phyloP scores from a whole-genome alignment of 2,888 invertebrate genomes.

The Callosobruchus maculatus region DNA sequence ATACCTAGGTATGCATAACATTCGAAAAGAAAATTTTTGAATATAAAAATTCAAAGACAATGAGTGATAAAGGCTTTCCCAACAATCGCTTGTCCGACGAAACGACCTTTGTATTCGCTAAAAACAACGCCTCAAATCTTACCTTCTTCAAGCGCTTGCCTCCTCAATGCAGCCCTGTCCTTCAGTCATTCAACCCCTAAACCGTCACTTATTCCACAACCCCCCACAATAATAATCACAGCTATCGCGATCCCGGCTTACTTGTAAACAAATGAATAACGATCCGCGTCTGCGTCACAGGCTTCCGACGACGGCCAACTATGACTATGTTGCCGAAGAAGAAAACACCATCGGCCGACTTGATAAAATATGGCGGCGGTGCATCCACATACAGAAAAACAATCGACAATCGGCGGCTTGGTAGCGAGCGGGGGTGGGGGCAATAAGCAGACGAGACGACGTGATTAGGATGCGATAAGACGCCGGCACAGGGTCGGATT shows the following conservation, averaged over 20 bases:
- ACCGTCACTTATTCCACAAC: not conserved
- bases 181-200: not conserved
- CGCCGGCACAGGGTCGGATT: not conserved
- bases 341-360: not conserved
- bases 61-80: too few species aligned
- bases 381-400: not conserved
- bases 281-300: not conserved
- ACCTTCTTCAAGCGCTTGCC: not conserved
- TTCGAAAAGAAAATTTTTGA: too few species aligned
- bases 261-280: not conserved
- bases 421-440: not conserved
- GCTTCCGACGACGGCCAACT: not conserved
- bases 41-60: too few species aligned
- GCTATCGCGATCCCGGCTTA: not conserved
- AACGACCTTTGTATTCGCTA: too few species aligned
- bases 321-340: not conserved
- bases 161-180: not conserved
- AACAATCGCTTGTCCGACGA: too few species aligned
- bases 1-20: too few species aligned
- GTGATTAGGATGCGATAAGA: not conserved
- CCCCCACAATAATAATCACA: not conserved
- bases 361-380: not conserved
- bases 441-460: not conserved
- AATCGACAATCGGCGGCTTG: not conserved
- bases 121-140: too few species aligned